phyloP scores from a whole-genome alignment of 2,797 vertebrate species.

The Urocyon cinereoargenteus region DNA sequence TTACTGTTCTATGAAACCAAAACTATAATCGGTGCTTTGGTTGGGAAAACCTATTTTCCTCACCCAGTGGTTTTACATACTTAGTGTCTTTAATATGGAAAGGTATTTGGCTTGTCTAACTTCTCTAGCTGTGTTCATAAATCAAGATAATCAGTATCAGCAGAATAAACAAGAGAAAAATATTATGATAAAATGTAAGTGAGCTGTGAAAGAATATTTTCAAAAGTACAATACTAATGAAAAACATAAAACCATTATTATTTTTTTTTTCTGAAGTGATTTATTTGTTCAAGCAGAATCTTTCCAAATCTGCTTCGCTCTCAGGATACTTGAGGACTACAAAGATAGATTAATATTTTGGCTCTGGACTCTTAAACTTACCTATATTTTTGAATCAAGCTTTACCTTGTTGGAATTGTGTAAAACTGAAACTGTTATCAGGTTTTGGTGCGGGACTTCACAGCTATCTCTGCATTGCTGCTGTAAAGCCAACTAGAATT shows the following conservation, averaged over 20 bases:
- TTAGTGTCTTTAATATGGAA: conserved; percentile 82
- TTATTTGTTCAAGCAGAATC: conserved; percentile 70
- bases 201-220: conserved; percentile 77
- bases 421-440: conserved; percentile 48
- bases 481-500: neutral
- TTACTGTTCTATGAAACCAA: conserved; percentile 84
- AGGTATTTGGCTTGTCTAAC: conserved; percentile 80
- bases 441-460: neutral
- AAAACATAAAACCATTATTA: conserved; percentile 77
- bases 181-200: conserved; percentile 84
- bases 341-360: conserved; percentile 67
- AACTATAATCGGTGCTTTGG: conserved; percentile 81
- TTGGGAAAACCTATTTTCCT: conserved; percentile 85
- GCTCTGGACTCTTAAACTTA: conserved; percentile 16
- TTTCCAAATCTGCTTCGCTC: conserved; percentile 75
- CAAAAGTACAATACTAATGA: conserved; percentile 81
- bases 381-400: conserved; percentile 50
- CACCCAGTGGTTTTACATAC: conserved; percentile 74
- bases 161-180: conserved; percentile 85
- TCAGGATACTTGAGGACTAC: conserved; percentile 40
- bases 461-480: conserved; percentile 62
- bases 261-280: conserved; percentile 73
- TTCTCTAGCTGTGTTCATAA: conserved; percentile 86
- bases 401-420: conserved; percentile 34
- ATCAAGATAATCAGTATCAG: conserved; percentile 87